Conservation (phyloP, 2,797 vertebrate species). For the Pipistrellus nathusii region DNA sequence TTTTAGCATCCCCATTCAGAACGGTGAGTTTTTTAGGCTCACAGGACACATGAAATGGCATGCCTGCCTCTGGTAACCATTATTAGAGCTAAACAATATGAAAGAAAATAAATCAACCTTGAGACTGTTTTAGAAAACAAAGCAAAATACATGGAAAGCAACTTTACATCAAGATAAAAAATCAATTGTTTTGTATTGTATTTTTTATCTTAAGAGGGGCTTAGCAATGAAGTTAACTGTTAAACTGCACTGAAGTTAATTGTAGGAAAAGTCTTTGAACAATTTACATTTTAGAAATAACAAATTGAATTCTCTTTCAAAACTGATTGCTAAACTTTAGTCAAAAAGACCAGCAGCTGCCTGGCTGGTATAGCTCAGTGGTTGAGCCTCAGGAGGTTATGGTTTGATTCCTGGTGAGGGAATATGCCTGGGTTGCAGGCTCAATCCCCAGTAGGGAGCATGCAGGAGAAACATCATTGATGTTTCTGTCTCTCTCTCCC, state of each 20-base stretch:
- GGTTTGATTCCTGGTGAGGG: background rate
- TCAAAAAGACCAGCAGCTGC: background rate
- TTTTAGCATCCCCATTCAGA: background rate
- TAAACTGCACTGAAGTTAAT: background rate
- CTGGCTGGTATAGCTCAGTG: background rate
- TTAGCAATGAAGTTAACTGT: constrained; percentile 39
- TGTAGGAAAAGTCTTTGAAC: background rate
- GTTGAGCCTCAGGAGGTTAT: background rate
- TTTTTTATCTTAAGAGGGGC: background rate
- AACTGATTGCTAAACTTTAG: background rate
- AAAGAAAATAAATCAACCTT: background rate
- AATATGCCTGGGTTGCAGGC: background rate
- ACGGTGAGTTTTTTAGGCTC: background rate
- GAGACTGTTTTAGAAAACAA: constrained; percentile 49
- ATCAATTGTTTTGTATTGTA: background rate
- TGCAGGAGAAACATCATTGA: background rate
- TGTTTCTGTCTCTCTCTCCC: background rate
- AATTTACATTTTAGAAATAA: background rate
- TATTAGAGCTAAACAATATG: background rate
- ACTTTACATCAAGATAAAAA: constrained; percentile 42
- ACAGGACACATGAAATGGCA: background rate
- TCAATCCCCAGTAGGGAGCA: background rate
- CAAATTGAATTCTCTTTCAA: constrained; percentile 59
- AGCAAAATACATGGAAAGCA: constrained; percentile 26
- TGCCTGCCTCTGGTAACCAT: background rate